A percentile compares a stretch with the other conserved stretches of the same genome.
phyloP scores from a whole-genome alignment of 2,888 invertebrate species.

The Nemotelus pantherinus region DNA sequence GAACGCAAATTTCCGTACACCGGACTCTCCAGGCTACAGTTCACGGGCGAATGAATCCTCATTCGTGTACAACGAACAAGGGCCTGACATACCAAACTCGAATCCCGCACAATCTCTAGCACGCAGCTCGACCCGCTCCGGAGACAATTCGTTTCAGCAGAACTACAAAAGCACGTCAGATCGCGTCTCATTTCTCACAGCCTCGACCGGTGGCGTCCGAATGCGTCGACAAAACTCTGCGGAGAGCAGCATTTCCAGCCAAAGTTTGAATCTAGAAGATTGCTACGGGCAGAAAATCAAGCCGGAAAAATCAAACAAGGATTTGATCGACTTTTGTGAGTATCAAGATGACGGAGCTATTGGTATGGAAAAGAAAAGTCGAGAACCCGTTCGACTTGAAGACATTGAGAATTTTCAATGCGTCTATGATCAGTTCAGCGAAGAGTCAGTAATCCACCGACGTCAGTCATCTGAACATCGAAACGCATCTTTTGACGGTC shows the following conservation, averaged over 20 bases:
- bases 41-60: constrained; percentile 59
- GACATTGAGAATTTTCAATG: constrained; percentile 44
- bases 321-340: constrained; percentile 63
- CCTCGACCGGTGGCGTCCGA: constrained; percentile 49
- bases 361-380: constrained; percentile 48
- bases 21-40: constrained; percentile 53
- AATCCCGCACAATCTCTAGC: constrained; percentile 59
- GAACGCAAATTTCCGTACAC: constrained; percentile 53
- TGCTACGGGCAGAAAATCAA: constrained; percentile 46
- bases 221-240: constrained; percentile 64
- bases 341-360: constrained; percentile 55
- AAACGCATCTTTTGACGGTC: constrained; percentile 61
- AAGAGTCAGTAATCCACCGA: constrained; percentile 60
- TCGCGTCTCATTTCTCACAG: constrained; percentile 58
- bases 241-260: constrained; percentile 64
- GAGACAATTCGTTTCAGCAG: constrained; percentile 63
- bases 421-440: constrained; percentile 52
- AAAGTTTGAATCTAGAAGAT: constrained; percentile 63
- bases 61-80: constrained; percentile 56
- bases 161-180: constrained; percentile 61
- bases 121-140: constrained; percentile 61
- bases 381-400: constrained; percentile 35
- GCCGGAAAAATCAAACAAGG: constrained; percentile 55
- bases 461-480: constrained; percentile 61
- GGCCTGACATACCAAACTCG: constrained; percentile 24